Percentiles rank a stretch among this genome's conserved stretches.
Evolutionary conservation across 2,113 vertebrate species (phyloP).

Genomic region (Phrynosoma platyrhinos): DNA sequence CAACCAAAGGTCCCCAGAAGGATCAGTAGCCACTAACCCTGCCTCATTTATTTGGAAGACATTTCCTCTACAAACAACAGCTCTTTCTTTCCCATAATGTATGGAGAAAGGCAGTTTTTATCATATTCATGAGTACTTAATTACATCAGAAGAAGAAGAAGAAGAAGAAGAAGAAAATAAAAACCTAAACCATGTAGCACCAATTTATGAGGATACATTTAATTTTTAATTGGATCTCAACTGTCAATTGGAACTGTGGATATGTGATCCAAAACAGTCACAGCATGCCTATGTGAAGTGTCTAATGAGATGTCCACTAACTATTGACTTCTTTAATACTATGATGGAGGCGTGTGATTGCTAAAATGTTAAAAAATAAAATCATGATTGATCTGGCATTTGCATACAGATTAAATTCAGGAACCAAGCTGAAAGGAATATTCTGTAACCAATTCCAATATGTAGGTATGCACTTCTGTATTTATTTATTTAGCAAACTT

Average conservation of each 20-base stretch:
- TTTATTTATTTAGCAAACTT: not conserved
- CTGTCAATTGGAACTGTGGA: slow-evolving; percentile 60
- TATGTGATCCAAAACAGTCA: slow-evolving; percentile 73
- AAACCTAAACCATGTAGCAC: slow-evolving; percentile 56
- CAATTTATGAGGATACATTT: slow-evolving; percentile 65
- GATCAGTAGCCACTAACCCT: slow-evolving; percentile 4
- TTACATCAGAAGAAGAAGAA: slow-evolving; percentile 45
- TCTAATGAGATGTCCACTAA: slow-evolving; percentile 80
- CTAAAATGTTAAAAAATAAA: slow-evolving; percentile 59
- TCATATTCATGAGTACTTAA: slow-evolving; percentile 52
- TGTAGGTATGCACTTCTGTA: not conserved
- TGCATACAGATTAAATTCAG: slow-evolving; percentile 63
- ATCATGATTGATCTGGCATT: slow-evolving; percentile 53
- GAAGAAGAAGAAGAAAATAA: slow-evolving; percentile 40
- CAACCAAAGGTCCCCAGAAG: not conserved
- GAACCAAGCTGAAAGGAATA: slow-evolving; percentile 64
- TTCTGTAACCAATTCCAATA: slow-evolving; percentile 49
- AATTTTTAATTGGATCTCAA: slow-evolving; percentile 75
- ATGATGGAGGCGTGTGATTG: slow-evolving; percentile 57
- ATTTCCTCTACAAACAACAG: not conserved
- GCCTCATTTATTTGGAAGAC: slow-evolving; percentile 1
- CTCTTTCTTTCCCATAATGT: slow-evolving; percentile 43
- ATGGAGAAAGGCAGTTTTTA: not conserved
- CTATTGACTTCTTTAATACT: slow-evolving; percentile 64
- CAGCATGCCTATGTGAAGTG: slow-evolving; percentile 67